A percentile compares a stretch with the other conserved stretches of the same genome.
These are phyloP conservation scores for Oconnorella tubifera DNA, from an alignment of 2,888 invertebrate genomes.

Conservation along the genomic window DNA sequence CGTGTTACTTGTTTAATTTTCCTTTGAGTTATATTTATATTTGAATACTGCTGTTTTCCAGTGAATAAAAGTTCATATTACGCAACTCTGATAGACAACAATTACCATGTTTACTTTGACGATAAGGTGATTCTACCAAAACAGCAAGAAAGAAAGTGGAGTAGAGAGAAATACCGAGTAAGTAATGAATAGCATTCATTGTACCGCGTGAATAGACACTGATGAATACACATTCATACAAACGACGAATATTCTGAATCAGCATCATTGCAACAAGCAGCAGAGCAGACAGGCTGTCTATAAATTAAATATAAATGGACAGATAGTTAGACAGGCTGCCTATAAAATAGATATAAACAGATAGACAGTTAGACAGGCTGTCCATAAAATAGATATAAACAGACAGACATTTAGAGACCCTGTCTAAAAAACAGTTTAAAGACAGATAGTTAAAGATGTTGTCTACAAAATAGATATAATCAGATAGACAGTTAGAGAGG, in stretches of 20 bases:
- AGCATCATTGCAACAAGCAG: constrained; percentile 27
- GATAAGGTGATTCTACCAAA: constrained; percentile 28
- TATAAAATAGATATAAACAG: too few species aligned
- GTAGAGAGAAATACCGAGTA: constrained; percentile 44
- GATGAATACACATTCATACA: constrained; percentile 42
- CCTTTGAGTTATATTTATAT: too few species aligned
- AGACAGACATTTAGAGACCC: not conserved
- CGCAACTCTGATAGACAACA: too few species aligned
- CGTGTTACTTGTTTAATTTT: too few species aligned
- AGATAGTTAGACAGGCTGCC: too few species aligned
- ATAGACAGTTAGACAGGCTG: constrained; percentile 22
- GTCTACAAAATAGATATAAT: constrained; percentile 16
- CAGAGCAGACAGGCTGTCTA: constrained; percentile 26
- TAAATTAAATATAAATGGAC: not conserved
- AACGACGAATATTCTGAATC: constrained; percentile 22
- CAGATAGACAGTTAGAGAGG: not conserved
- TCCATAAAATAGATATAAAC: constrained; percentile 14
- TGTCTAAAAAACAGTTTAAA: too few species aligned
- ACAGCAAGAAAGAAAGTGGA: constrained; percentile 31
- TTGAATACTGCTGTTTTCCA: too few species aligned
- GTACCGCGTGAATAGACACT: constrained; percentile 44
- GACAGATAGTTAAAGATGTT: constrained; percentile 22
- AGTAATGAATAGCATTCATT: constrained; percentile 46
- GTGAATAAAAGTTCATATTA: too few species aligned
- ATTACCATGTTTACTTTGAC: too few species aligned